Conservation (phyloP, 2,888 invertebrate species). For the Hydropsyche betteni region DNA sequence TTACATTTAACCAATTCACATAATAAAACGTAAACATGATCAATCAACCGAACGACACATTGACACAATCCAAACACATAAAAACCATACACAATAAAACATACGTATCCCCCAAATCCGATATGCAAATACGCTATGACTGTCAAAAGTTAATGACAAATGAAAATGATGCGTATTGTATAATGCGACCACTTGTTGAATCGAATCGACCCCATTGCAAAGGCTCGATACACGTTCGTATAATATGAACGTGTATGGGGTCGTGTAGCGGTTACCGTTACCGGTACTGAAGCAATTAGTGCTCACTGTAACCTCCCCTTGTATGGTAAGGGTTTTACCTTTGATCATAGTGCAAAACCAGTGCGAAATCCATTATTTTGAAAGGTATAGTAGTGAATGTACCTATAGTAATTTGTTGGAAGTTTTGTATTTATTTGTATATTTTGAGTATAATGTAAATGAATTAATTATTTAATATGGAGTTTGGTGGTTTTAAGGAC, state of each 20-base stretch:
- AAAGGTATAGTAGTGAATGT: not conserved
- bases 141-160: not conserved
- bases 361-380: not conserved
- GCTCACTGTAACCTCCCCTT: conserved; percentile 3
- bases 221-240: conserved; percentile 2
- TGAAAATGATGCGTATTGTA: not conserved
- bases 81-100: too few relatives aligned
- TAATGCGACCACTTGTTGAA: conserved; percentile 19
- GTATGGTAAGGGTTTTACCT: not conserved
- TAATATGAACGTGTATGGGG: not conserved
- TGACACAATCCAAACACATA: too few relatives aligned
- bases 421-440: too few relatives aligned
- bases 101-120: too few relatives aligned
- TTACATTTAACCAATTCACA: too few relatives aligned
- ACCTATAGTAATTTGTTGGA: too few relatives aligned
- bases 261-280: conserved; percentile 8
- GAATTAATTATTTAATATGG: too few relatives aligned
- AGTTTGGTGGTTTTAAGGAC: too few relatives aligned
- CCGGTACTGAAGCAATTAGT: conserved; percentile 19
- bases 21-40: too few relatives aligned
- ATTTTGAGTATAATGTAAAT: too few relatives aligned
- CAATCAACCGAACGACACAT: too few relatives aligned
- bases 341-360: not conserved
- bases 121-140: too few relatives aligned
- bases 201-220: conserved; percentile 6